Evolutionary conservation across 2,113 vertebrate species (phyloP).

Genomic region (Boulengeromyrus knoepffleri): DNA sequence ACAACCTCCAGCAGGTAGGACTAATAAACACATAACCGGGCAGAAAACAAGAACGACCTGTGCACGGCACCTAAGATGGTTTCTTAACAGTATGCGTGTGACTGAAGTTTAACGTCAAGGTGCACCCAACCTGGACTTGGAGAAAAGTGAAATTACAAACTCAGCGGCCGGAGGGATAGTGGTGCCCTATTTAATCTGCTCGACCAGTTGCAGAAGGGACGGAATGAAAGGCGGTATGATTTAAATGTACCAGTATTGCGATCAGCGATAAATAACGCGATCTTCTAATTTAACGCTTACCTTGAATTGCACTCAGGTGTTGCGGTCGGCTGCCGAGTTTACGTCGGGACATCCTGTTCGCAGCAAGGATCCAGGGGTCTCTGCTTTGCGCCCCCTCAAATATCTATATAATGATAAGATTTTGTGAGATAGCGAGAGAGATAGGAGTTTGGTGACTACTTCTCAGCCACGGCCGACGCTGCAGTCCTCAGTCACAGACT

Average conservation of each 20-base stretch:
- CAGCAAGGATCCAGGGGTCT: neutral
- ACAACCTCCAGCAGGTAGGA: neutral
- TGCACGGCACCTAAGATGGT: neutral
- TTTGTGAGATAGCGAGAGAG: neutral
- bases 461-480: slow-evolving; percentile 11
- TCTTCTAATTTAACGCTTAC: slow-evolving; percentile 39
- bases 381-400: neutral
- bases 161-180: neutral
- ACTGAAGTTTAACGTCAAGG: slow-evolving; percentile 11
- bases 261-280: neutral
- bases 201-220: neutral
- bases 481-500: slow-evolving; percentile 38
- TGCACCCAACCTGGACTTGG: neutral
- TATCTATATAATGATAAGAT: neutral
- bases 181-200: neutral
- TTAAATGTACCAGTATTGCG: neutral
- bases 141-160: slow-evolving; percentile 15
- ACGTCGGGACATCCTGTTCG: slow-evolving; percentile 62
- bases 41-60: neutral
- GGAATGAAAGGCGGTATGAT: neutral
- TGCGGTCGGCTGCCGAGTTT: slow-evolving; percentile 71
- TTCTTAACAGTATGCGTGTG: neutral
- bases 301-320: slow-evolving; percentile 67
- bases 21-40: neutral
- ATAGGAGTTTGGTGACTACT: neutral